phyloP scores from a whole-genome alignment of 1,140 invertebrate species.

The Dinoponera quadriceps region DNA sequence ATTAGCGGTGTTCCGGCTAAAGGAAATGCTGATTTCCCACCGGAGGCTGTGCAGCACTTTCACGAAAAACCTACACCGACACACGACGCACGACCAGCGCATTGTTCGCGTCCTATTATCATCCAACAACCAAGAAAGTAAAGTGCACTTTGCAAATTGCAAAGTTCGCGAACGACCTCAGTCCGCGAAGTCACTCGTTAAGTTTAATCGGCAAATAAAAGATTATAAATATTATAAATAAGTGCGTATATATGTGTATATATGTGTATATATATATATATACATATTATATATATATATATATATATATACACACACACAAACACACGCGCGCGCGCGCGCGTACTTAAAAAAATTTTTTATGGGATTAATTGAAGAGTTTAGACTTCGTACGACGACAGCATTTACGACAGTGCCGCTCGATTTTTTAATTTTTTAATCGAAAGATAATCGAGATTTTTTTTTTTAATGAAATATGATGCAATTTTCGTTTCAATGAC shows the following conservation, averaged over 20 bases:
- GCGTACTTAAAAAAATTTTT: constrained; percentile 63
- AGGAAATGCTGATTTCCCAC: constrained; percentile 95
- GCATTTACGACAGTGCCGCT: too few species aligned
- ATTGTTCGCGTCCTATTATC: constrained; percentile 87
- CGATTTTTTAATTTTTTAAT: constrained; percentile 19
- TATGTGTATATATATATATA: constrained; percentile 1
- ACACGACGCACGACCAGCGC: constrained; percentile 87
- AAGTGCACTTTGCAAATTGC: constrained; percentile 7
- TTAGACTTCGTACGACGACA: neutral
- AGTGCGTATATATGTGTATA: constrained; percentile 31
- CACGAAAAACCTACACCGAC: constrained; percentile 91
- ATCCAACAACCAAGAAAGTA: constrained; percentile 93
- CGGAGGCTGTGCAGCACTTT: constrained; percentile 93
- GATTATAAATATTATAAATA: constrained; percentile 48
- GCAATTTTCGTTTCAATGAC: neutral
- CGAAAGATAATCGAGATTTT: neutral
- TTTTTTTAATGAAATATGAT: neutral
- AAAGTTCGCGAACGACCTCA: neutral
- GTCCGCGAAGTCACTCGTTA: constrained; percentile 42
- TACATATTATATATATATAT: constrained; percentile 30
- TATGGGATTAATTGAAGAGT: constrained; percentile 15
- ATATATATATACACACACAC: neutral
- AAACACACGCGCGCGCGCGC: too few species aligned
- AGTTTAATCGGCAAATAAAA: constrained; percentile 43
- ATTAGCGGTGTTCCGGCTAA: constrained; percentile 92